Evolutionary conservation across 2,888 invertebrate genomes (phyloP), one percentile per base, ranked within the genome.

Genomic region (Diaperis boleti): DNA sequence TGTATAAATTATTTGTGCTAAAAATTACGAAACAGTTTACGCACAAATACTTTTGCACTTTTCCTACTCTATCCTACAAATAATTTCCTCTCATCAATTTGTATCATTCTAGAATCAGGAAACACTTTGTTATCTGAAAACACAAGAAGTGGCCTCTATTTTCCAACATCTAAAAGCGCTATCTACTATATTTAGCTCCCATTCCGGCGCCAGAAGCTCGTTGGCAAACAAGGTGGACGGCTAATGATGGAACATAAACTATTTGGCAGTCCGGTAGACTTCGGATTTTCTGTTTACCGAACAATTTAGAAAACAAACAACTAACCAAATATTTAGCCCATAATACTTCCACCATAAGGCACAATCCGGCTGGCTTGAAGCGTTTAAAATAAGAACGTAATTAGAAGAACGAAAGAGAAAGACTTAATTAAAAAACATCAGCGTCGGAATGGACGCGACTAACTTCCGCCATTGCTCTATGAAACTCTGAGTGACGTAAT

Each of bases 161-260:
- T n/a, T n/a, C n/a, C n/a, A n/a, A n/a, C n/a, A n/a, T n/a, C n/a
- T n/a, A n/a, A n/a, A n/a, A n/a, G n/a, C n/a, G n/a, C n/a, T n/a
- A n/a, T n/a, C n/a, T n/a, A n/a, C n/a, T n/a, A n/a, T n/a, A n/a
- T n/a, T n/a, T n/a, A n/a, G n/a, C n/a, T n/a, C n/a, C n/a, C n/a
- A n/a, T 26, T 26, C 26, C 26, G 26, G 13, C 13, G 26, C 26
- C 22, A 10, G 26, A 13, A 22, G 8, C 22, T 37, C 11, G 33
- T 45, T 26, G 10, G 14, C 26, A 45, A 31, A 49, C 49, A 39
- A 22, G 55, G 55, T 18, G 14, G 20, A 10, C 3, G 20, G 3
- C 7, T 42, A 50, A 41, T 20, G 50, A 29, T 18, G 14, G 42
- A 41, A 59, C 42, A 55, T 47, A 55, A 61, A 55, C 55, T 61